A percentile compares a stretch with the other conserved stretches of the same genome.
Conservation (phyloP, 1,140 invertebrate genomes). For the Pachypsylla venusta region DNA sequence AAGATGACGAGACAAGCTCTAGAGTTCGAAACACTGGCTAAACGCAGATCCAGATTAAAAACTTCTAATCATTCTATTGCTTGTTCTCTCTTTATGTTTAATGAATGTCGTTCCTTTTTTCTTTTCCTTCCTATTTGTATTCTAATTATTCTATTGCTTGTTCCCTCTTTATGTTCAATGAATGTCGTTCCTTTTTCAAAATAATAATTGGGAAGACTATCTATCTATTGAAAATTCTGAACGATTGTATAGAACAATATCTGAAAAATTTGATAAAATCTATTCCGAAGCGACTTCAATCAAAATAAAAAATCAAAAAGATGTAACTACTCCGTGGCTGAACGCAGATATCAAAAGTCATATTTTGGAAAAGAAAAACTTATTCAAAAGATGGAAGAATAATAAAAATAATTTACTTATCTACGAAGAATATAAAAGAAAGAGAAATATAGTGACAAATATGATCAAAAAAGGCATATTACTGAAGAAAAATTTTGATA, state of each 20-base stretch:
- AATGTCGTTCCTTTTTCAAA: too few species aligned
- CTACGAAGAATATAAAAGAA: neutral
- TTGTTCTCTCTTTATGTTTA: too few species aligned
- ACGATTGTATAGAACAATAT: neutral
- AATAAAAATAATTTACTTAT: neutral
- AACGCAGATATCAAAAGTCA: neutral
- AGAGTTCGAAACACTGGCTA: too few species aligned
- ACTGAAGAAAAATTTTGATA: neutral
- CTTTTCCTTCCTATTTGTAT: too few species aligned
- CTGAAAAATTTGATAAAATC: neutral
- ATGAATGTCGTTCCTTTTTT: too few species aligned
- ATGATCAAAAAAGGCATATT: neutral
- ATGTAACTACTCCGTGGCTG: neutral
- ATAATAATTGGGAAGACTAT: neutral
- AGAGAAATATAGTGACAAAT: neutral
- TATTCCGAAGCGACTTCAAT: neutral
- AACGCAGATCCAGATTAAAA: too few species aligned
- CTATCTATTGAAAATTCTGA: neutral
- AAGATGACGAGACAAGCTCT: too few species aligned
- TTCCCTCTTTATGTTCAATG: too few species aligned
- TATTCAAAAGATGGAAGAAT: neutral
- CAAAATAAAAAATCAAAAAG: neutral
- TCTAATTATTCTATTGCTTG: too few species aligned
- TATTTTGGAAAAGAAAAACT: neutral
- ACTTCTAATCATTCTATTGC: too few species aligned